Evolutionary conservation across 2,888 invertebrate species (phyloP).

Genomic region (Stictocephala bisonia): DNA sequence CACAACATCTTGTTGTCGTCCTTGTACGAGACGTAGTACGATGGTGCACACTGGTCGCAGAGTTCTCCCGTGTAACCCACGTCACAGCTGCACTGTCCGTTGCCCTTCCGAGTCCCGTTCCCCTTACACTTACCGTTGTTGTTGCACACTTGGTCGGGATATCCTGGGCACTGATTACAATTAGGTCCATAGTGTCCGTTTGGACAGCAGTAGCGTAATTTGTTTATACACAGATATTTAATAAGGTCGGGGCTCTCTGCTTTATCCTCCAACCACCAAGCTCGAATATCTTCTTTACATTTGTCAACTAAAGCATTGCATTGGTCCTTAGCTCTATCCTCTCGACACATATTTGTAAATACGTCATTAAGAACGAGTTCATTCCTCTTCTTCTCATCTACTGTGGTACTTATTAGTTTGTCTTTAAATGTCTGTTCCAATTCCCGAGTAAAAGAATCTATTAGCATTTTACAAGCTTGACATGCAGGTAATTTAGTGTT

Average conservation of each 20-base stretch:
- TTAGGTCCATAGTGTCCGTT: conserved; percentile 83
- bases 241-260: conserved; percentile 71
- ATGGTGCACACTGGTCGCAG: conserved; percentile 81
- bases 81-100: conserved; percentile 90
- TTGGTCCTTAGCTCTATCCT: conserved; percentile 78
- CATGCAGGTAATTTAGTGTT: conserved; percentile 77
- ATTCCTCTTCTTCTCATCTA: conserved; percentile 87
- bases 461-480: conserved; percentile 79
- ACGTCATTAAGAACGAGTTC: conserved; percentile 93
- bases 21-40: conserved; percentile 78
- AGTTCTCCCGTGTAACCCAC: conserved; percentile 80
- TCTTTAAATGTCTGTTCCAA: conserved; percentile 38
- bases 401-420: conserved; percentile 62
- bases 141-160: conserved; percentile 78
- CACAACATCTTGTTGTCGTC: conserved; percentile 81
- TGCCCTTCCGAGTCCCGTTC: conserved; percentile 92
- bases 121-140: conserved; percentile 89
- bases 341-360: conserved; percentile 86
- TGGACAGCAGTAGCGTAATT: conserved; percentile 85
- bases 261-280: conserved; percentile 87
- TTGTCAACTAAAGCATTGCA: conserved; percentile 87
- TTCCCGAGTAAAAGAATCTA: conserved; percentile 77
- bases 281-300: conserved; percentile 83
- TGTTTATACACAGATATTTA: conserved; percentile 83
- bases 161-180: conserved; percentile 84